Conservation (phyloP, 2,113 vertebrate genomes). For the Odontesthes bonariensis region DNA sequence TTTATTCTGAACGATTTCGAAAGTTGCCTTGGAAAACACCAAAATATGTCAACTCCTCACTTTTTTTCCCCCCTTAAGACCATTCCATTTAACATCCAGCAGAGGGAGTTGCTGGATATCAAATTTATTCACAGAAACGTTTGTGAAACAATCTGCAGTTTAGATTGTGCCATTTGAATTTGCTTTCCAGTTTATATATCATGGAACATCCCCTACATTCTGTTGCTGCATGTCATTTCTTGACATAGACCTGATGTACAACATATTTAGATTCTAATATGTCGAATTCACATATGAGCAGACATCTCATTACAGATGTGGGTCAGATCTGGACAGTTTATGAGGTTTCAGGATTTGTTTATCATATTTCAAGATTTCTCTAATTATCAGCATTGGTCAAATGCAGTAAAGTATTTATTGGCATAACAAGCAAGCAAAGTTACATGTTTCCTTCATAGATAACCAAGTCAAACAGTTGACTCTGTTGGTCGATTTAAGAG, state of each 20-base stretch:
- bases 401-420: too few species aligned
- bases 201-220: not conserved
- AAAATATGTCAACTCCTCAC: not conserved
- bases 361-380: too few species aligned
- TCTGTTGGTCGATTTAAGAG: too few species aligned
- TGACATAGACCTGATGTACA: not conserved
- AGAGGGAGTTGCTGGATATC: conserved; percentile 62
- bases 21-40: not conserved
- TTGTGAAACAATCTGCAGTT: not conserved
- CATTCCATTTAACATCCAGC: conserved; percentile 39
- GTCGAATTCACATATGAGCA: not conserved
- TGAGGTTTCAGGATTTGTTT: too few species aligned
- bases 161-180: not conserved
- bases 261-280: not conserved
- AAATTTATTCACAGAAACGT: conserved; percentile 2
- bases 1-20: not conserved
- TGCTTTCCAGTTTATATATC: too few species aligned
- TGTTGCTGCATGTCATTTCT: not conserved
- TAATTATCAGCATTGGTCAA: too few species aligned
- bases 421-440: too few species aligned
- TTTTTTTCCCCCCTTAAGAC: not conserved
- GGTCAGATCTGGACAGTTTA: too few species aligned
- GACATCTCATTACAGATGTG: too few species aligned
- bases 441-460: too few species aligned
- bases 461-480: too few species aligned